Evolutionary conservation across 2,888 invertebrate genomes (phyloP).

Genomic region (Eupithecia dodoneata): DNA sequence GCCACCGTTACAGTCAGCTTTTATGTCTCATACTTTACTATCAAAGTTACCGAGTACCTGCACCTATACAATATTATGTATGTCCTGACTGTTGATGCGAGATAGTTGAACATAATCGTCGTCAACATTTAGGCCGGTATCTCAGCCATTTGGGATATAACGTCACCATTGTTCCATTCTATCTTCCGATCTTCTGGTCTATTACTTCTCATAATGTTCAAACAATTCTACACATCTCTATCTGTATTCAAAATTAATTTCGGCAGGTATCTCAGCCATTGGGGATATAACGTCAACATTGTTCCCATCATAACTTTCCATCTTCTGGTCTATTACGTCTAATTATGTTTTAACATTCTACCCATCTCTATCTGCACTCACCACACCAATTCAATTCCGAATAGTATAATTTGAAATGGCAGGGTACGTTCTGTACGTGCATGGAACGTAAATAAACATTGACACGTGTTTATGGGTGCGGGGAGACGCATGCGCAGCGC

Average conservation of each 20-base stretch:
- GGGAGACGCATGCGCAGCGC: slow-evolving; percentile 65
- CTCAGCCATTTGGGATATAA: background rate
- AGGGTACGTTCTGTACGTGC: slow-evolving; percentile 56
- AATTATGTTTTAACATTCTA: background rate
- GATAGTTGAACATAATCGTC: background rate
- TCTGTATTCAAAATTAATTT: background rate
- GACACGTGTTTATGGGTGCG: slow-evolving; percentile 77
- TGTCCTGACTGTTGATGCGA: background rate
- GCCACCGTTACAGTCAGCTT: background rate
- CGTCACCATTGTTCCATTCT: background rate
- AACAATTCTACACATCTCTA: background rate
- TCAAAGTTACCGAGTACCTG: background rate
- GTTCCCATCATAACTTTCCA: background rate
- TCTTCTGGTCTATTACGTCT: background rate
- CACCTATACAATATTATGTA: background rate
- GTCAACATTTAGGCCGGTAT: background rate
- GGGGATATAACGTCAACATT: background rate
- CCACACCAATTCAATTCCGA: slow-evolving; percentile 16
- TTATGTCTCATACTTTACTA: background rate
- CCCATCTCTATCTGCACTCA: background rate
- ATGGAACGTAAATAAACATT: slow-evolving; percentile 81
- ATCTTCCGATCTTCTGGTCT: background rate
- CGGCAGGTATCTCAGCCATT: background rate
- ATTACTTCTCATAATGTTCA: background rate
- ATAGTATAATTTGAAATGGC: slow-evolving; percentile 34